Evolutionary conservation across 2,888 invertebrate species (phyloP).

Genomic region (Leucophenga montana): DNA sequence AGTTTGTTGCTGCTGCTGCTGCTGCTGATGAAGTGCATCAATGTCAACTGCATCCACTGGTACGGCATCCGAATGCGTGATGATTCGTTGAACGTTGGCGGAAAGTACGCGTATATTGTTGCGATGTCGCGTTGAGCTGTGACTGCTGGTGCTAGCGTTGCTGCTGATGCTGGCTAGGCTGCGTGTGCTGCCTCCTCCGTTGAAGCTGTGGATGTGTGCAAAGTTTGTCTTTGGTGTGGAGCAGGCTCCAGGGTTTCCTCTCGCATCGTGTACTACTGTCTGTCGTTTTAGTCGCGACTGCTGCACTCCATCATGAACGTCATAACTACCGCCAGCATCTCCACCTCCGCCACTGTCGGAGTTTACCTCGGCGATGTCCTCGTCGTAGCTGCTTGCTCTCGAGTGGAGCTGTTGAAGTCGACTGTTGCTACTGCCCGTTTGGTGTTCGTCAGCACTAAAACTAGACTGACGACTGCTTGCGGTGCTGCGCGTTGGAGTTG

Average conservation of each 20-base stretch:
- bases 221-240: not conserved
- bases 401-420: constrained; percentile 38
- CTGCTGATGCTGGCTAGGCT: constrained; percentile 50
- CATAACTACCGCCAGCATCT: constrained; percentile 53
- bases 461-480: constrained; percentile 56
- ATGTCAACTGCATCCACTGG: constrained; percentile 66
- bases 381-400: constrained; percentile 48
- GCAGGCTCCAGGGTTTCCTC: too few relatives aligned
- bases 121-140: constrained; percentile 53
- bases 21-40: constrained; percentile 63
- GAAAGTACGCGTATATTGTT: constrained; percentile 72
- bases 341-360: constrained; percentile 27
- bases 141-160: constrained; percentile 35
- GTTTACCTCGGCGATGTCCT: constrained; percentile 38
- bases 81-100: constrained; percentile 76
- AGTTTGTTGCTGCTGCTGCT: constrained; percentile 36
- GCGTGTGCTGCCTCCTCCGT: constrained; percentile 46
- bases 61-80: constrained; percentile 74
- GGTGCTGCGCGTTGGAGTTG: constrained; percentile 39
- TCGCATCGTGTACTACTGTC: constrained; percentile 38
- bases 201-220: constrained; percentile 19
- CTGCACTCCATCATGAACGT: constrained; percentile 56
- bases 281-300: constrained; percentile 47
- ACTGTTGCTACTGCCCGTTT: constrained; percentile 37
- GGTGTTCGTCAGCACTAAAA: constrained; percentile 40